Evolutionary conservation across 2,888 invertebrate species (phyloP), one percentile per base, ranked within the genome.

Genomic region (Caenorhabditis imperialis): DNA sequence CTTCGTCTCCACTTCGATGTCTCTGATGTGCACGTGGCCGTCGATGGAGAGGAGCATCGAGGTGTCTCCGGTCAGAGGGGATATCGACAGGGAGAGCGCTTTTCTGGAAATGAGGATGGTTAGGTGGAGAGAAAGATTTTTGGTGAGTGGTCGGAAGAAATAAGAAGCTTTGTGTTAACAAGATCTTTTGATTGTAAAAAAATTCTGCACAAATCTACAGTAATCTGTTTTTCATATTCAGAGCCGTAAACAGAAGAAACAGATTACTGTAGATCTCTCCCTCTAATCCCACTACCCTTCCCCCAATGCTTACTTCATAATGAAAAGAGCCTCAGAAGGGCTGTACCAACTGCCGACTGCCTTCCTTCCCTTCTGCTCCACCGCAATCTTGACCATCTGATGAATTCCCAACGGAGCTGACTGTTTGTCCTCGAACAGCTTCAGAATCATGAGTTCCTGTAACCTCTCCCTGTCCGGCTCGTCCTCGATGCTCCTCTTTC

Each of bases 341-440:
- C 81, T 63, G 69, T 79, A 84, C 84, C 84, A 84, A 25, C 75
- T 47, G 10, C 84, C 83, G 7, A 83, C 72, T n/a, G 83, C 77
- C 16, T 58, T 63, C 23, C 75, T 61, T 22, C 75, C 74, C n/a
- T 67, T 72, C 10, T 71, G 55, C 12, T 22, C 35, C 12, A 54
- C 23, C 4, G 81, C 79, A 12, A 79, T 69, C 8, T 45, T 44
- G 35, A 84, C 51, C 48, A 85, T 63, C 4, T 60, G 30, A 70
- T 85, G 84, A 18, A 85, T 77, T 22, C 82, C 79, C 1, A 85
- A 51, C 8, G 81, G 79, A 1, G 81, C 69, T 1, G 60, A 42
- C 22, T 50, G 55, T 10, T 58, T 60, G 38, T 85, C 85, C 53
- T 83, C 84, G 47, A 84, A 85, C 14, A 84, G 63, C 35, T 75